Percentiles rank a stretch among this genome's conserved stretches.
phyloP scores from a whole-genome alignment of 2,113 vertebrate genomes.

The Oncorhynchus gorbuscha region DNA sequence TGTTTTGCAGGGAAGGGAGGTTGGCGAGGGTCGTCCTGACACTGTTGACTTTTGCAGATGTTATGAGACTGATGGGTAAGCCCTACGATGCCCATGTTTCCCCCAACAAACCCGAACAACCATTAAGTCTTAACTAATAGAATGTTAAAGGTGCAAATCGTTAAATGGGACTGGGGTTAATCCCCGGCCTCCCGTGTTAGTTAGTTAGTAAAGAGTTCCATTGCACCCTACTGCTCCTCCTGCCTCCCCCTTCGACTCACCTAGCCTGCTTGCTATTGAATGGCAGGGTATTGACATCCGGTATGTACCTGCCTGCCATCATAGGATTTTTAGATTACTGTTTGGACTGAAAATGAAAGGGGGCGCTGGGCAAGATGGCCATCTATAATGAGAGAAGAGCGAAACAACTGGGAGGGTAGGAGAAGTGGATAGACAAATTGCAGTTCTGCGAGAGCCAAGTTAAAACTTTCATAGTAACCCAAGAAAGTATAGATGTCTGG shows the following conservation, averaged over 20 bases:
- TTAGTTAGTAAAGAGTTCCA: constrained; percentile 61
- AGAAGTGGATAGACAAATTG: neutral
- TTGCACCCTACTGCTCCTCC: constrained; percentile 39
- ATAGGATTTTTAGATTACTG: constrained; percentile 71
- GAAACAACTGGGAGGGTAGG: constrained; percentile 53
- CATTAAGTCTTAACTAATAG: constrained; percentile 37
- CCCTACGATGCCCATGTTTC: too few relatives aligned
- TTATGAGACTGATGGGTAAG: neutral
- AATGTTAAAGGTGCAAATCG: constrained; percentile 51
- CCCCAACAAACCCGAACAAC: constrained; percentile 38
- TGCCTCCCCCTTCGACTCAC: constrained; percentile 38
- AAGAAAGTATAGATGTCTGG: too few relatives aligned
- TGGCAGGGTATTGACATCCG: constrained; percentile 72
- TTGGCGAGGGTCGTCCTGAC: neutral
- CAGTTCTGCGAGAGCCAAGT: neutral
- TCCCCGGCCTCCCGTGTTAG: constrained; percentile 57
- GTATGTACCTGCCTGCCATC: constrained; percentile 61
- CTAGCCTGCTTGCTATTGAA: constrained; percentile 68
- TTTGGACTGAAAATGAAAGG: constrained; percentile 74
- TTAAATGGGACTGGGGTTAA: constrained; percentile 55
- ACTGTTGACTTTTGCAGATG: neutral
- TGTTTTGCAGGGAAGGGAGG: too few relatives aligned
- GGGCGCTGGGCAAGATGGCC: constrained; percentile 60
- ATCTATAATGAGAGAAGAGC: constrained; percentile 69
- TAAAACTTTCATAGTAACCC: too few relatives aligned